Evolutionary conservation across 23 tunicate species (phyloP), one percentile per base, ranked within the genome.

Genomic region (Clavelina lepadiformis): DNA sequence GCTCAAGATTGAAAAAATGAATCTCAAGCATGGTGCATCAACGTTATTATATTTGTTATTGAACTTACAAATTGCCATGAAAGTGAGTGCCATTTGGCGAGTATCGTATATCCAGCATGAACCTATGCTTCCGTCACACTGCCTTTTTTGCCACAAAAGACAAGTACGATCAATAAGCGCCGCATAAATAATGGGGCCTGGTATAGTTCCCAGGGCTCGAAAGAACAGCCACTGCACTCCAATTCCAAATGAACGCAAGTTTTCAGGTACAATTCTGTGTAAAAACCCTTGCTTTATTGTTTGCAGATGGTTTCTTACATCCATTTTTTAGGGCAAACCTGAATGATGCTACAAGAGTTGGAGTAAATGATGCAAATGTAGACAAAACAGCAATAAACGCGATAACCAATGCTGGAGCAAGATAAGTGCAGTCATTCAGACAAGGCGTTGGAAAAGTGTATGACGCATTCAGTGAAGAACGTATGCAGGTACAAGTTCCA

Each of bases 71-170:
- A 75, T 75, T 4, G 51, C 38, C 18, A 75, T 71, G 55, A 75
- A 67, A 20, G 36, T 22, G 19, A 75, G 21, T 13, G 75, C 81
- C 81, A 75, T 75, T 23, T 63, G 51, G 27, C 33, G 33, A 31
- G 51, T 75, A 27, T 63, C 46, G 33, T 75, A 75, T 28, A 75
- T 75, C 81, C 81, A 75, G 30, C 81, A 75, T 7, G 81, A 75
- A 8, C 81, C 81, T 46, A 61, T 46, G 3, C 62, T 23, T 5
- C 61, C 61, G 52, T 51, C 71, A 46, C 81, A 75, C 13, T 38
- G 44, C 28, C 51, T 63, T 3, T 49, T 51, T 38, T 75, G 81
- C 81, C 81, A 75, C 24, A 63, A 33, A 5, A 75, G 8, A 38
- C 81, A 75, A 21, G 81, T 63, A 18, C 47, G 63, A 28, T 75